Percentiles rank a stretch among this genome's conserved stretches.
Evolutionary conservation across 2,113 vertebrate genomes (phyloP).

Genomic region (Odontesthes bonariensis): DNA sequence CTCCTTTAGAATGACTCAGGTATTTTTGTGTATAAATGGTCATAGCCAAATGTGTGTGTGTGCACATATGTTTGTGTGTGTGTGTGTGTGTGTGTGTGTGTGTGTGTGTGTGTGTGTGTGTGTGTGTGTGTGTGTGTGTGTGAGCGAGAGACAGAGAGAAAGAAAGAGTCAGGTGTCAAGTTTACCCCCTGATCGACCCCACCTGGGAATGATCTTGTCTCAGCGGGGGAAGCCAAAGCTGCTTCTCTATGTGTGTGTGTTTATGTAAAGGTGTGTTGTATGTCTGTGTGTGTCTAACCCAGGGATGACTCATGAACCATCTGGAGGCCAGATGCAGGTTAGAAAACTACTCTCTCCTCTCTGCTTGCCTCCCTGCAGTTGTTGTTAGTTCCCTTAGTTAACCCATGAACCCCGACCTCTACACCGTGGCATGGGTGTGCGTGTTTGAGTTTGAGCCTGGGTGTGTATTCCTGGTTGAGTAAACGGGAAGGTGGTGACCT

Average conservation of each 20-base stretch:
- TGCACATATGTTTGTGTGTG: conserved; percentile 14
- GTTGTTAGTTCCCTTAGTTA: conserved; percentile 75
- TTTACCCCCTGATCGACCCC: conserved; percentile 80
- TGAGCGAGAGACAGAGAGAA: not conserved
- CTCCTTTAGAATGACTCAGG: conserved; percentile 74
- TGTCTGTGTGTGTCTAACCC: conserved; percentile 76
- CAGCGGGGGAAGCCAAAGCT: conserved; percentile 74
- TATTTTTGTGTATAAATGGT: conserved; percentile 51
- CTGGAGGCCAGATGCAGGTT: conserved; percentile 86
- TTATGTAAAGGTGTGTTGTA: conserved; percentile 50
- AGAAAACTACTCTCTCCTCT: conserved; percentile 66
- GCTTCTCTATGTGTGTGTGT: conserved; percentile 59
- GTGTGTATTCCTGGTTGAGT: conserved; percentile 61
- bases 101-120: conserved; percentile 6
- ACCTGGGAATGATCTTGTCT: conserved; percentile 82
- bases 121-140: conserved; percentile 11
- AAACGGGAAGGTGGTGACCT: conserved; percentile 62
- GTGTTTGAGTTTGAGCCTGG: conserved; percentile 15
- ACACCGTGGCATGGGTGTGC: conserved; percentile 16
- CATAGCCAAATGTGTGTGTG: conserved; percentile 10
- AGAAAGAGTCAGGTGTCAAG: conserved; percentile 82
- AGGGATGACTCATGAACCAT: conserved; percentile 85
- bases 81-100: conserved; percentile 9
- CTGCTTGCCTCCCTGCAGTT: conserved; percentile 58
- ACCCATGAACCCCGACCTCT: conserved; percentile 69